Evolutionary conservation across 2,113 vertebrate species (phyloP).

Genomic region (Cettia cetti): DNA sequence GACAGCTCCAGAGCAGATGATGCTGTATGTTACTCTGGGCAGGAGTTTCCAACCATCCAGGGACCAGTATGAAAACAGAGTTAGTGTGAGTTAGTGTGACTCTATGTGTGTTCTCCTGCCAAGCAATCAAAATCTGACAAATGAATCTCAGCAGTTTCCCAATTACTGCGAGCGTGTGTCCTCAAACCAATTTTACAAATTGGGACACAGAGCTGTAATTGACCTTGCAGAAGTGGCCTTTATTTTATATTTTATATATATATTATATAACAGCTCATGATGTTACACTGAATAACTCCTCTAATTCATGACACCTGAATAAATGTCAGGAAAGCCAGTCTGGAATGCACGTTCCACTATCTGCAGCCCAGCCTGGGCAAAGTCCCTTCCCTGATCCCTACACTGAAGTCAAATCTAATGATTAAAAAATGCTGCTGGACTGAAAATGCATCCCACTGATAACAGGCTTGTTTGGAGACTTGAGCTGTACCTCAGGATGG

Average conservation of each 20-base stretch:
- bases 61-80: background rate
- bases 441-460: background rate
- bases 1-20: background rate
- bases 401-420: background rate
- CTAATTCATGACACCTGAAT: background rate
- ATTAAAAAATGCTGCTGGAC: background rate
- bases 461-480: background rate
- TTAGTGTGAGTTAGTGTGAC: background rate
- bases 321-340: background rate
- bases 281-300: background rate
- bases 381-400: background rate
- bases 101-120: background rate
- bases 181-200: background rate
- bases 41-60: background rate
- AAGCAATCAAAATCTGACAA: background rate
- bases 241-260: too few relatives aligned
- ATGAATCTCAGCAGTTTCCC: background rate
- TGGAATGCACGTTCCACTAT: background rate
- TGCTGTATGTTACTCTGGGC: background rate
- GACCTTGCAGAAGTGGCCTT: background rate
- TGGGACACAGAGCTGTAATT: background rate
- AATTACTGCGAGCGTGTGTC: background rate
- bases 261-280: background rate
- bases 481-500: background rate
- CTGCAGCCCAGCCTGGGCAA: background rate